Percentiles rank a stretch among this genome's conserved stretches.
These are phyloP conservation scores for Melanaphis sacchari DNA, from an alignment of 1,140 invertebrate species.

Conservation along the genomic window DNA sequence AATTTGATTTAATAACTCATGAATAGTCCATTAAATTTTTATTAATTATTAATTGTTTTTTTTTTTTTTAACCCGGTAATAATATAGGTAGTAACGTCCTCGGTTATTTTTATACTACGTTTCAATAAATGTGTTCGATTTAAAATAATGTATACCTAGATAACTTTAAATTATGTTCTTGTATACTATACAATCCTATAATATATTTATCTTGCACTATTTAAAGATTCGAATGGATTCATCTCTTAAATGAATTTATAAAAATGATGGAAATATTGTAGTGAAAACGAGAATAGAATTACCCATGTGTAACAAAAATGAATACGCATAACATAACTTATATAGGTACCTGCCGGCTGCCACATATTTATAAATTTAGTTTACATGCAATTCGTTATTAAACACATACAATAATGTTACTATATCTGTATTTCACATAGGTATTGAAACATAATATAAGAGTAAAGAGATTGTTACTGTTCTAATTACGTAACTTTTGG, in stretches of 20 bases:
- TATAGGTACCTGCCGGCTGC: not conserved
- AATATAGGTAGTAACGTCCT: not conserved
- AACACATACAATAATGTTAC: not conserved
- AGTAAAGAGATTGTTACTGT: not conserved
- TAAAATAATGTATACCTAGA: not conserved
- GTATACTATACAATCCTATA: not conserved
- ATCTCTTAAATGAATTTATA: not conserved
- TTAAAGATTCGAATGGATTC: not conserved
- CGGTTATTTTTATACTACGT: not conserved
- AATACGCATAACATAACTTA: not conserved
- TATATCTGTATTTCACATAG: not conserved
- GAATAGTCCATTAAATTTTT: not conserved
- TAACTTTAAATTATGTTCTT: not conserved
- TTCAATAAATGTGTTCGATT: not conserved
- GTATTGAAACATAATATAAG: not conserved
- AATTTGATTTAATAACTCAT: not conserved
- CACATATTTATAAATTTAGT: not conserved
- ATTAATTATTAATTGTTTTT: not conserved
- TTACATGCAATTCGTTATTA: not conserved
- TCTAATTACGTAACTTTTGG: not conserved
- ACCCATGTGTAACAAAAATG: not conserved
- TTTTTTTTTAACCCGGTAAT: not conserved
- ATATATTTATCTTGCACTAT: not conserved
- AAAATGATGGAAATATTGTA: not conserved
- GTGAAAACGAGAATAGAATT: not conserved